phyloP scores from a whole-genome alignment of 37 sponge, comb jelly and placozoan genomes.

The Sycon ciliatum region DNA sequence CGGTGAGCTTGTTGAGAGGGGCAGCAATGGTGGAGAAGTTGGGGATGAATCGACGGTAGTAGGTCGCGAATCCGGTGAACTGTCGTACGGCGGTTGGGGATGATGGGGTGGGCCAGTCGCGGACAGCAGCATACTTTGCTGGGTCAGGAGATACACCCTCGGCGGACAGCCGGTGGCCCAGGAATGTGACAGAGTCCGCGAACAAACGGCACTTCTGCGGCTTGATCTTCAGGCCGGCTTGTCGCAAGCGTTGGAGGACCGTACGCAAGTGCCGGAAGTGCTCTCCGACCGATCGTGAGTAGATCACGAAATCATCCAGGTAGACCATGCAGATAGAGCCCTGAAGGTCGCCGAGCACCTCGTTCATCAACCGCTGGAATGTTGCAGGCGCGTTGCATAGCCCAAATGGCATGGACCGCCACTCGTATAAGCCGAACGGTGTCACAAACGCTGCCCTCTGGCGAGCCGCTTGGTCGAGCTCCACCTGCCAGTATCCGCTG shows the following conservation, averaged over 20 bases:
- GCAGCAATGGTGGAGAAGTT: conserved; percentile 30
- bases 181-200: conserved; percentile 15
- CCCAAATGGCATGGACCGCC: conserved; percentile 42
- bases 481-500: conserved; percentile 48
- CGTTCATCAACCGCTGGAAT: conserved; percentile 34
- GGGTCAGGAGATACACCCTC: conserved; percentile 13
- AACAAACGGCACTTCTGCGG: conserved; percentile 24
- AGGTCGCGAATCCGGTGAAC: too few species aligned
- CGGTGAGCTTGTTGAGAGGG: too few species aligned
- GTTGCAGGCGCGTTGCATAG: conserved; percentile 37
- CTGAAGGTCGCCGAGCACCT: conserved; percentile 19
- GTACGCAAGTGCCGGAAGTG: conserved; percentile 18
- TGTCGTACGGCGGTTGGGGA: too few species aligned
- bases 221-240: conserved; percentile 30
- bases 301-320: conserved; percentile 28
- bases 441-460: conserved; percentile 39
- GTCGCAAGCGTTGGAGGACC: conserved; percentile 18
- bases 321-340: conserved; percentile 34
- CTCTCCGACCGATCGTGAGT: conserved; percentile 16
- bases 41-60: too few species aligned
- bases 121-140: not conserved
- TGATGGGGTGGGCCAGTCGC: too few species aligned
- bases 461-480: conserved; percentile 1
- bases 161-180: conserved; percentile 35
- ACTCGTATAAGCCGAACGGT: conserved; percentile 23